phyloP scores from a whole-genome alignment of 2,888 invertebrate genomes.

The Parasteatoda lunata region DNA sequence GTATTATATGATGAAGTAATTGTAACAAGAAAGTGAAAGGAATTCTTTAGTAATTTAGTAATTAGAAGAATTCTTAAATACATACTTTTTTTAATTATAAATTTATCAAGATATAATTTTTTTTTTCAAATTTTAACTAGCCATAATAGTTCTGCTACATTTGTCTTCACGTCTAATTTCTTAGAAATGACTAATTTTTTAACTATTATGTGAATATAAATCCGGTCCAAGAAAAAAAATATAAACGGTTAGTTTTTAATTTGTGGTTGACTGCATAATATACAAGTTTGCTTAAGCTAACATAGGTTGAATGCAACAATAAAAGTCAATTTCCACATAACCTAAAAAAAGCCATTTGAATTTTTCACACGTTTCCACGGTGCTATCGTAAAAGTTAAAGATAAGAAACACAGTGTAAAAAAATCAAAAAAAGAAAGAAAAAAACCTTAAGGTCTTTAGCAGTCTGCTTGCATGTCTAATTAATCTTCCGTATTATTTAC shows the following conservation, averaged over 20 bases:
- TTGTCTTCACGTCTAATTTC: too few relatives aligned
- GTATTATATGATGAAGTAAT: too few relatives aligned
- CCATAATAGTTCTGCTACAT: too few relatives aligned
- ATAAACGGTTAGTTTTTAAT: conserved; percentile 12
- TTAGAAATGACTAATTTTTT: too few relatives aligned
- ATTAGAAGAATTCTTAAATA: too few relatives aligned
- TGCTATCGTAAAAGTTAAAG: conserved; percentile 38
- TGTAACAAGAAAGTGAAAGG: too few relatives aligned
- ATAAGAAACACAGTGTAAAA: conserved; percentile 47
- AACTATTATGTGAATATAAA: too few relatives aligned
- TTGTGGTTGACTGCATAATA: conserved; percentile 42
- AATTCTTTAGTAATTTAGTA: too few relatives aligned
- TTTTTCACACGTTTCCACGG: conserved; percentile 54
- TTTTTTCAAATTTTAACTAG: too few relatives aligned
- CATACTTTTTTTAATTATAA: too few relatives aligned
- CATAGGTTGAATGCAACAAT: conserved; percentile 16
- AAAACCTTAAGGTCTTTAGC: conserved; percentile 35
- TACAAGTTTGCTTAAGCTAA: conserved; percentile 31
- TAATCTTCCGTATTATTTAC: conserved; percentile 66
- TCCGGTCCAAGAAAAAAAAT: too few relatives aligned
- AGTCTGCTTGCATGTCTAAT: conserved; percentile 56
- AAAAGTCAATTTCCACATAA: conserved; percentile 55
- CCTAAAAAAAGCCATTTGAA: conserved; percentile 55
- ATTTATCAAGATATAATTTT: too few relatives aligned
- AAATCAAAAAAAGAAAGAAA: conserved; percentile 20